Percentiles rank a stretch among this genome's conserved stretches.
Evolutionary conservation across 2,797 vertebrate species (phyloP).

Genomic region (Neoniphon sammara): DNA sequence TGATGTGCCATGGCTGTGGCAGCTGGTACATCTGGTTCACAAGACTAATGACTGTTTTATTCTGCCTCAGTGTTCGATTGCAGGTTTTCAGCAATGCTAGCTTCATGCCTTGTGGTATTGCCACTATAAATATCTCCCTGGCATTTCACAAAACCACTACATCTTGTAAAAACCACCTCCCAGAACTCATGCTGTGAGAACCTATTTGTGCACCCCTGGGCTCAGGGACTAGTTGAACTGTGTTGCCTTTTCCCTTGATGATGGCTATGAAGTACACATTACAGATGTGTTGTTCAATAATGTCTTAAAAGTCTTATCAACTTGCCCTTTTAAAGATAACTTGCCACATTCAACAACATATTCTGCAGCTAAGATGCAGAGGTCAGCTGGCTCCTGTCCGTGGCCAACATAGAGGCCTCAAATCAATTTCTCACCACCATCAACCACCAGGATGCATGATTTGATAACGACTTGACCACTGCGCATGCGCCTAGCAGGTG

Average conservation of each 20-base stretch:
- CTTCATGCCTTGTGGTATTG: constrained; percentile 20
- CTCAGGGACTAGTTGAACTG: constrained; percentile 12
- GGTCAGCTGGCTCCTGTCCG: too few species aligned
- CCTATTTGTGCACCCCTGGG: background rate
- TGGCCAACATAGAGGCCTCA: too few species aligned
- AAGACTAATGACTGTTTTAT: constrained; percentile 27
- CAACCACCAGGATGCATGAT: too few species aligned
- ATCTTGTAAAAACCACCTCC: constrained; percentile 12
- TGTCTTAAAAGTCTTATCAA: too few species aligned
- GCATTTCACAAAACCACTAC: background rate
- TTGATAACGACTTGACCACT: background rate
- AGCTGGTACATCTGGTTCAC: constrained; percentile 2
- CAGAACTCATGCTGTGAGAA: too few species aligned
- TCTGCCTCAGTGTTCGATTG: constrained; percentile 8
- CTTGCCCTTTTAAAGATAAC: background rate
- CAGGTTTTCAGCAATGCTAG: constrained; percentile 19
- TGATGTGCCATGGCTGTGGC: background rate
- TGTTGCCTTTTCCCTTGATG: too few species aligned
- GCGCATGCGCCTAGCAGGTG: constrained; percentile 32
- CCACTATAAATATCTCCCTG: constrained; percentile 24
- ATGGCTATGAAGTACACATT: too few species aligned
- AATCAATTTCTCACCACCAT: too few species aligned
- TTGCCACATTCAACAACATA: background rate
- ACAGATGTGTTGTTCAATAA: too few species aligned
- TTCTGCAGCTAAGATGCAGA: too few species aligned